Conservation (phyloP, 2,888 invertebrate species). For the Hypolimnas misippus region DNA sequence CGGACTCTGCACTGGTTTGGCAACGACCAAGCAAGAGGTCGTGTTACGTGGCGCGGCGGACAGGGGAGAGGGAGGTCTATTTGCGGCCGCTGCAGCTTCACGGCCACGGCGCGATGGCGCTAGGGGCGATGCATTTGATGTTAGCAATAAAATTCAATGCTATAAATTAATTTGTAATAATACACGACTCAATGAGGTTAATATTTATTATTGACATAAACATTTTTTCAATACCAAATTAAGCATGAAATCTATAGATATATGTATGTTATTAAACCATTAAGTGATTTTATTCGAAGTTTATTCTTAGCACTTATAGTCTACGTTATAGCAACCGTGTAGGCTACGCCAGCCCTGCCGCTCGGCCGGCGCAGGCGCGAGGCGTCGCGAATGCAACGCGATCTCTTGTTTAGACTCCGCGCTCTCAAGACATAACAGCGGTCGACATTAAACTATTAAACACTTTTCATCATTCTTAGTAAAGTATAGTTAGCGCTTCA, state of each 20-base stretch:
- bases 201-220: too few relatives aligned
- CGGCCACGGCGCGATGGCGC: constrained; percentile 10
- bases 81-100: constrained; percentile 28
- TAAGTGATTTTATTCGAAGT: too few relatives aligned
- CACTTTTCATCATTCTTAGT: neutral
- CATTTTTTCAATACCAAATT: too few relatives aligned
- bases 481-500: too few relatives aligned
- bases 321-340: too few relatives aligned
- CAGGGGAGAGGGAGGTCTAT: constrained; percentile 12
- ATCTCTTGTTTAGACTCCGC: constrained; percentile 10
- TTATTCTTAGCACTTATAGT: too few relatives aligned
- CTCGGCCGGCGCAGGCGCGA: neutral
- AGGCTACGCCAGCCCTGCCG: too few relatives aligned
- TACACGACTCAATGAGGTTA: too few relatives aligned
- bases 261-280: too few relatives aligned
- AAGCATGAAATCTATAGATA: too few relatives aligned
- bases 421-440: constrained; percentile 1
- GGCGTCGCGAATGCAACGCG: neutral
- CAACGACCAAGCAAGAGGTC: neutral
- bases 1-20: neutral
- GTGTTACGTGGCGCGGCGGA: neutral
- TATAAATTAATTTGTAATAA: too few relatives aligned
- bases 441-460: neutral
- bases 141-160: too few relatives aligned
- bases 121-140: constrained; percentile 10